phyloP scores from a whole-genome alignment of 2,888 invertebrate genomes.

The Harpalus rufipes region DNA sequence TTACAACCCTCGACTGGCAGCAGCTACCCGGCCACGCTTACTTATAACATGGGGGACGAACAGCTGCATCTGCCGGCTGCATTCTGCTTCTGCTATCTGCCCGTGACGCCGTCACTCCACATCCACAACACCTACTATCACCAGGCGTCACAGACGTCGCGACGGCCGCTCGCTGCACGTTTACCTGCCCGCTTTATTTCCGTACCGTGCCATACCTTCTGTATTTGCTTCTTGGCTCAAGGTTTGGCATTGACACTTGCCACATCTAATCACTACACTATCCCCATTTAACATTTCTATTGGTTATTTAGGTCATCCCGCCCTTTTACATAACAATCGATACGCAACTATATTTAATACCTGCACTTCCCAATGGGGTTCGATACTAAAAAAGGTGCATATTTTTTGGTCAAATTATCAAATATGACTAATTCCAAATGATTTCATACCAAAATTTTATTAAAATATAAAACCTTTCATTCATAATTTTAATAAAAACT shows the following conservation, averaged over 20 bases:
- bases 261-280: constrained; percentile 29
- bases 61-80: constrained; percentile 72
- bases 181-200: constrained; percentile 23
- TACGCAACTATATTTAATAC: constrained; percentile 36
- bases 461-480: too few species aligned
- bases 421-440: too few species aligned
- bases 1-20: constrained; percentile 66
- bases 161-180: not conserved
- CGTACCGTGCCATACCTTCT: not conserved
- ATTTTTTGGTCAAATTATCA: too few species aligned
- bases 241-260: constrained; percentile 43
- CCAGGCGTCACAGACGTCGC: constrained; percentile 15
- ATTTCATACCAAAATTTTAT: too few species aligned
- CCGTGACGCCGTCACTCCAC: constrained; percentile 11
- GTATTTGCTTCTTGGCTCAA: not conserved
- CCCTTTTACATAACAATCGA: constrained; percentile 37
- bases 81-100: constrained; percentile 50
- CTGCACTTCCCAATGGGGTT: constrained; percentile 7
- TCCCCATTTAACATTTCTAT: constrained; percentile 16
- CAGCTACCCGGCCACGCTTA: constrained; percentile 71
- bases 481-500: too few species aligned
- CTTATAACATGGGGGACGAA: constrained; percentile 78
- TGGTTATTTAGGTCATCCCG: constrained; percentile 37
- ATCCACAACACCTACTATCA: constrained; percentile 17
- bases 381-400: too few species aligned